Conservation (phyloP, 2,888 invertebrate species). For the Abscondita cerata region DNA sequence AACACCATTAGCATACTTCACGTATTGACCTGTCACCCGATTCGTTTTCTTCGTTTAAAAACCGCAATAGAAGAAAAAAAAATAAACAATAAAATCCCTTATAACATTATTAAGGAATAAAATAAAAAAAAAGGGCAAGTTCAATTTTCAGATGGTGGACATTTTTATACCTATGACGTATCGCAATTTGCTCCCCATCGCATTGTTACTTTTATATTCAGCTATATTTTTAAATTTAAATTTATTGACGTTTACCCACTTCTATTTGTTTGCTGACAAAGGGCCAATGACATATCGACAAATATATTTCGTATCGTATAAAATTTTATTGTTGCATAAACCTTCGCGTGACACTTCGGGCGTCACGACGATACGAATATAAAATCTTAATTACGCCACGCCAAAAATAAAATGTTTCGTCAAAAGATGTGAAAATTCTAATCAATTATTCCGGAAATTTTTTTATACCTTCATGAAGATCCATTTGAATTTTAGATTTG, state of each 20-base stretch:
- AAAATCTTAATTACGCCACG: too few relatives aligned
- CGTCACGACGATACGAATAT: too few relatives aligned
- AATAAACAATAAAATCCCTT: too few relatives aligned
- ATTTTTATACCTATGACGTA: too few relatives aligned
- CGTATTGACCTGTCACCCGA: too few relatives aligned
- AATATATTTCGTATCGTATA: slow-evolving; percentile 10
- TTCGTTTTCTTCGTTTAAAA: too few relatives aligned
- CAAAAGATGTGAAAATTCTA: slow-evolving; percentile 25
- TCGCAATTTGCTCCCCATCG: background rate
- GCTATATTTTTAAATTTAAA: slow-evolving; percentile 2
- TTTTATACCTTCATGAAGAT: slow-evolving; percentile 11
- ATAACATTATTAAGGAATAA: too few relatives aligned
- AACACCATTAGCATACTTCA: too few relatives aligned
- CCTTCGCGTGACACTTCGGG: background rate
- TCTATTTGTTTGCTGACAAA: slow-evolving; percentile 10
- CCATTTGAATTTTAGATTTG: slow-evolving; percentile 12
- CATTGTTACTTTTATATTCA: slow-evolving; percentile 6
- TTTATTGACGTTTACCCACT: slow-evolving; percentile 11
- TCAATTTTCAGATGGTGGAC: too few relatives aligned
- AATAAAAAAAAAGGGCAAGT: too few relatives aligned
- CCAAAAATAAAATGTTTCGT: too few relatives aligned
- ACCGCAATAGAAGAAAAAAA: too few relatives aligned
- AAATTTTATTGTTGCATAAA: slow-evolving; percentile 2
- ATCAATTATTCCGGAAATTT: slow-evolving; percentile 29
- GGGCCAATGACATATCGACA: slow-evolving; percentile 11